These are phyloP conservation scores for Mythimna ferrago DNA, from an alignment of 2,888 invertebrate genomes.

Conservation along the genomic window DNA sequence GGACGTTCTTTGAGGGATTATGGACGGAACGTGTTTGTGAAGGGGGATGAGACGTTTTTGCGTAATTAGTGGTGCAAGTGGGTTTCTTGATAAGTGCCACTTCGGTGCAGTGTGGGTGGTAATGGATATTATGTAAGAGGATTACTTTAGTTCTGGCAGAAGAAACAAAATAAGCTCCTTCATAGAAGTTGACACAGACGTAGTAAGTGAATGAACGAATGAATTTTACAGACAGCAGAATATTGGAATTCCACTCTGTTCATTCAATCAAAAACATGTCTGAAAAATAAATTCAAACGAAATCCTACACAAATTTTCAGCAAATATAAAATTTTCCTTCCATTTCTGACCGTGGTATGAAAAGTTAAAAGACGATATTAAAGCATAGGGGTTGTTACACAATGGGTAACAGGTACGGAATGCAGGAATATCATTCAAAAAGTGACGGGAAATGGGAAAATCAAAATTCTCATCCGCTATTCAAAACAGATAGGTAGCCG, in stretches of 20 bases:
- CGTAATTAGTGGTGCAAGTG: conserved; percentile 85
- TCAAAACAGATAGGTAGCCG: conserved; percentile 75
- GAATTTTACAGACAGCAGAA: conserved; percentile 10
- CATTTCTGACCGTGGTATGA: conserved; percentile 68
- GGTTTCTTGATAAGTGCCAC: conserved; percentile 76
- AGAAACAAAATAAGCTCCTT: conserved; percentile 23
- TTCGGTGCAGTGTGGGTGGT: conserved; percentile 56
- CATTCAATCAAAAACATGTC: conserved; percentile 28
- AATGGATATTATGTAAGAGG: conserved; percentile 53
- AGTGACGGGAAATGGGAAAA: conserved; percentile 86
- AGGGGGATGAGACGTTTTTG: conserved; percentile 85
- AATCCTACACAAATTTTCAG: conserved; percentile 28
- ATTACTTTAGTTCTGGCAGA: conserved; percentile 35
- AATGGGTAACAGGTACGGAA: conserved; percentile 73
- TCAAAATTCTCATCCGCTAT: conserved; percentile 81
- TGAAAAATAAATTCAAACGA: conserved; percentile 38
- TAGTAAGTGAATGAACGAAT: not conserved
- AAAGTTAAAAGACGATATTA: conserved; percentile 79
- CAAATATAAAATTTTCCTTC: conserved; percentile 36
- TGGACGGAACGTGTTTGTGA: conserved; percentile 75
- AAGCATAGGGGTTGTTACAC: conserved; percentile 76
- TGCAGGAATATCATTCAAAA: conserved; percentile 77
- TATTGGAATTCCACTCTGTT: conserved; percentile 19
- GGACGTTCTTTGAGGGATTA: conserved; percentile 90
- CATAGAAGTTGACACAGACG: not conserved